These are phyloP conservation scores for Marmota monax DNA, from an alignment of 2,113 vertebrate species.

Conservation along the genomic window DNA sequence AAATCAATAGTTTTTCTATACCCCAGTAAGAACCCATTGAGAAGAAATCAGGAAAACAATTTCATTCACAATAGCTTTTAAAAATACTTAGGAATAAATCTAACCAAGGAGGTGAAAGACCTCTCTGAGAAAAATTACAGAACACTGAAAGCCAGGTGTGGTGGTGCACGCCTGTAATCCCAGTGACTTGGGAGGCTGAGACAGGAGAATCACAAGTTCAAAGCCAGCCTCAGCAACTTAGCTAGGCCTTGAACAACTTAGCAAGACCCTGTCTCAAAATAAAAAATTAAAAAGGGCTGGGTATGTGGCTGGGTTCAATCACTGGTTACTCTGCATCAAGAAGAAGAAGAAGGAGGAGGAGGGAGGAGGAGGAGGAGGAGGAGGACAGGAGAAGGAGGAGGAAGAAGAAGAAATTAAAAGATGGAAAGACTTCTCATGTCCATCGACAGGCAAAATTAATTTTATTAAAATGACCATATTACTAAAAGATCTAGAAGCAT, in stretches of 20 bases:
- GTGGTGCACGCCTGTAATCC: too few species aligned
- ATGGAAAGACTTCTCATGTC: not conserved
- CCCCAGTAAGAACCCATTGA: not conserved
- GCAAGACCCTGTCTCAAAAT: too few species aligned
- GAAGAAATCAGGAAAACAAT: not conserved
- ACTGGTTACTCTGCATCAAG: too few species aligned
- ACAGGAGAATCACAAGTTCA: too few species aligned
- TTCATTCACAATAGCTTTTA: not conserved
- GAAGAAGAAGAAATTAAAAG: not conserved
- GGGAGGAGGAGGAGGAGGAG: too few species aligned
- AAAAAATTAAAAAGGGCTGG: too few species aligned
- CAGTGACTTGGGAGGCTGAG: too few species aligned
- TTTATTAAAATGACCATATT: not conserved
- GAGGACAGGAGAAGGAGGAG: too few species aligned
- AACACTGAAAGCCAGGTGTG: not conserved
- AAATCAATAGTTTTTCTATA: not conserved
- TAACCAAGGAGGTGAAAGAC: not conserved
- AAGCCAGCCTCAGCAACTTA: too few species aligned
- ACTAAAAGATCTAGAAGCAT: not conserved
- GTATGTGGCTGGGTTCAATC: too few species aligned
- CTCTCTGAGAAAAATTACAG: not conserved
- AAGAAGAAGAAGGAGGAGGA: too few species aligned
- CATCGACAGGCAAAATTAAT: not conserved
- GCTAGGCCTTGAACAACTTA: too few species aligned
- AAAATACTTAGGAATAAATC: not conserved